Conservation (phyloP, 1,140 invertebrate genomes). For the Atta texana region DNA sequence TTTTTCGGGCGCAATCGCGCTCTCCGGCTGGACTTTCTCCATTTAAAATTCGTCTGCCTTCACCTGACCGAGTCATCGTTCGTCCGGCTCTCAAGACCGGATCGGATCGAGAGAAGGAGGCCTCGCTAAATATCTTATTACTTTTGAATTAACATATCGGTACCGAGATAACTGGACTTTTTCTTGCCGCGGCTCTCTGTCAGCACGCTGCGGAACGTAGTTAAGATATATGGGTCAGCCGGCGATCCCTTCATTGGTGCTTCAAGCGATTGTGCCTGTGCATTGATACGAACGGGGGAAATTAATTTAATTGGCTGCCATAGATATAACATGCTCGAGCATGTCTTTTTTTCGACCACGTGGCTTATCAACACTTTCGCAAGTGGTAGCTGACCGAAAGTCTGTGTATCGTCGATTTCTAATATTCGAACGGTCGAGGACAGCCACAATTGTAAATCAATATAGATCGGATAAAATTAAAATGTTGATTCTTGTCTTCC, state of each 20-base stretch:
- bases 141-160: slow-evolving; percentile 78
- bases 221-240: slow-evolving; percentile 48
- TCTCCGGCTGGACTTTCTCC: slow-evolving; percentile 79
- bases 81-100: slow-evolving; percentile 53
- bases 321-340: background rate
- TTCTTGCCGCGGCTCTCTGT: slow-evolving; percentile 53
- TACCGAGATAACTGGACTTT: slow-evolving; percentile 76
- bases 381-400: background rate
- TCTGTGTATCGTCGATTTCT: slow-evolving; percentile 13
- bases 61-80: slow-evolving; percentile 68
- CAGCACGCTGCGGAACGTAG: slow-evolving; percentile 5
- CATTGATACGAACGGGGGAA: background rate
- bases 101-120: slow-evolving; percentile 74
- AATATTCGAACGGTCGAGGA: background rate
- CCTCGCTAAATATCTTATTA: slow-evolving; percentile 78
- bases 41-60: slow-evolving; percentile 79
- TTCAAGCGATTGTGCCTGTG: background rate
- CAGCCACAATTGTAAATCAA: background rate
- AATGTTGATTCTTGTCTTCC: background rate
- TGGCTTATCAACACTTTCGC: slow-evolving; percentile 32
- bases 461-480: slow-evolving; percentile 19
- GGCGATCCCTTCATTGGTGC: slow-evolving; percentile 17
- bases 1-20: slow-evolving; percentile 64
- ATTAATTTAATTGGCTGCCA: slow-evolving; percentile 33
- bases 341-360: background rate